Percentiles rank a stretch among this genome's conserved stretches.
Conservation (phyloP, 2,888 invertebrate species). For the Tuta absoluta region DNA sequence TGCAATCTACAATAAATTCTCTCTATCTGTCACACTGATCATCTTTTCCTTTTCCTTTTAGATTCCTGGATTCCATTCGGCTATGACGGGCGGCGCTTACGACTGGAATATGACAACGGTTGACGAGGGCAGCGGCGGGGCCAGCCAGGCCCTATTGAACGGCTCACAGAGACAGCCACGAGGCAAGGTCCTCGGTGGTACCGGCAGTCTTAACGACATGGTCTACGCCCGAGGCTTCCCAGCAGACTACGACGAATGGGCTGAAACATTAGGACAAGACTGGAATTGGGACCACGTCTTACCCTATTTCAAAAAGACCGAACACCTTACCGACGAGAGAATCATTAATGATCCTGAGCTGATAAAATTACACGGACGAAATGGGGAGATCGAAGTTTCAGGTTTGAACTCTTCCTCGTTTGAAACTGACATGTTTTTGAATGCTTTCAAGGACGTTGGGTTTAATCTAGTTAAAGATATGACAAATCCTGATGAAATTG, state of each 20-base stretch:
- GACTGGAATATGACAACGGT: conserved; percentile 70
- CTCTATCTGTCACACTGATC: too few relatives aligned
- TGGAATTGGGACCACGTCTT: conserved; percentile 66
- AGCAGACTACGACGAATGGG: conserved; percentile 67
- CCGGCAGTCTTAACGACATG: conserved; percentile 68
- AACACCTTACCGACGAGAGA: conserved; percentile 59
- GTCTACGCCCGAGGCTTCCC: conserved; percentile 68
- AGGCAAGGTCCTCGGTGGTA: conserved; percentile 67
- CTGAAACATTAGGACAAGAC: conserved; percentile 43
- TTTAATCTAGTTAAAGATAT: conserved; percentile 62
- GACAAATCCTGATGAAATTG: conserved; percentile 59
- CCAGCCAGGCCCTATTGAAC: conserved; percentile 55
- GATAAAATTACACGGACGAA: conserved; percentile 53
- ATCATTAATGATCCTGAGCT: conserved; percentile 54
- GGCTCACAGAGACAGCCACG: conserved; percentile 62
- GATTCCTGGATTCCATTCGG: conserved; percentile 58
- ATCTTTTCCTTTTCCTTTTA: conserved; percentile 32
- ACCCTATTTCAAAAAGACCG: conserved; percentile 64
- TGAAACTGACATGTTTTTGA: conserved; percentile 49
- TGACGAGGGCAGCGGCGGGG: conserved; percentile 42
- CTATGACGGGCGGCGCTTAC: conserved; percentile 49
- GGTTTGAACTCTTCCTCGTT: conserved; percentile 46
- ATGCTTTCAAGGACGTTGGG: conserved; percentile 60
- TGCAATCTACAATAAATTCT: too few relatives aligned
- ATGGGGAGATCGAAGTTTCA: conserved; percentile 64